Conservation (phyloP, 2,113 vertebrate genomes). For the Forbesichthys papilliferus region DNA sequence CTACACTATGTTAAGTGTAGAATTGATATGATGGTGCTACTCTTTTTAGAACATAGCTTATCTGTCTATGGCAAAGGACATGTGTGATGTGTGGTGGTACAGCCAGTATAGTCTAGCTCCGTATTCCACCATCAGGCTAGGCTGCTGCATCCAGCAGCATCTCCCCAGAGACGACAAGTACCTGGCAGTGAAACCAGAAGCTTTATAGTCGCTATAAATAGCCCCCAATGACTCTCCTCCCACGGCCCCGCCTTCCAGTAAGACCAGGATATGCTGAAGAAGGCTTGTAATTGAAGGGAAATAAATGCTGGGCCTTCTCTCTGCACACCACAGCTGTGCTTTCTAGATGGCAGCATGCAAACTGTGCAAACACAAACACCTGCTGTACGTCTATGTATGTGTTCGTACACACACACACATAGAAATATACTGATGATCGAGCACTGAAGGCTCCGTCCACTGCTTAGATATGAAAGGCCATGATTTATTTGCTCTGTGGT, state of each 20-base stretch:
- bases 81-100: neutral
- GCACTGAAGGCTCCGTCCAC: neutral
- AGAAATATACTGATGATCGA: neutral
- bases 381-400: too few species aligned
- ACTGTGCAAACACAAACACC: too few species aligned
- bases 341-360: too few species aligned
- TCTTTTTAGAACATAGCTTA: too few species aligned
- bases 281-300: slow-evolving; percentile 45
- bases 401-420: neutral
- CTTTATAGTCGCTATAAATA: slow-evolving; percentile 67
- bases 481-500: neutral
- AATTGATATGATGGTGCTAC: too few species aligned
- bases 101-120: slow-evolving; percentile 11
- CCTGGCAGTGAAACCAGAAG: slow-evolving; percentile 48
- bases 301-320: slow-evolving; percentile 14
- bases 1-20: too few species aligned
- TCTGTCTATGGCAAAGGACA: too few species aligned
- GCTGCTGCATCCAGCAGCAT: neutral
- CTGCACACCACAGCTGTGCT: too few species aligned
- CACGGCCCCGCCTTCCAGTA: neutral
- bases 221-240: slow-evolving; percentile 47
- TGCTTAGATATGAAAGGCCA: neutral
- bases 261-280: slow-evolving; percentile 40
- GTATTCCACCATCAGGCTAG: neutral
- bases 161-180: slow-evolving; percentile 19